Base-by-base conservation (phyloP, 2,888 invertebrate genomes). In the Tipula vernalis region DNA sequence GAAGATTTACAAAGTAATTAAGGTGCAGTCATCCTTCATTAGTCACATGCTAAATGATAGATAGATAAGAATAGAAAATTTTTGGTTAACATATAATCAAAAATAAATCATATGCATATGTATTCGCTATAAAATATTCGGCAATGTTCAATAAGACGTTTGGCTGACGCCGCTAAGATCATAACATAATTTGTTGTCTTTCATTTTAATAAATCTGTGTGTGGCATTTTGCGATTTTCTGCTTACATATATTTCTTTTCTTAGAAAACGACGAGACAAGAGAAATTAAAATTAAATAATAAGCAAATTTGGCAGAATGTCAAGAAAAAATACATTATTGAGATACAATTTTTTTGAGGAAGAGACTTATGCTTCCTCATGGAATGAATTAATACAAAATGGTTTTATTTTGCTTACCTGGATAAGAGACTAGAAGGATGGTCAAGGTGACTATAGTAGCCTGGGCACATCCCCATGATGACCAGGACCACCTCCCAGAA, bases 391-490 rank as follows among this genome's bases (percentile, higher is more conserved):
- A n/a, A n/a, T 6, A 51, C n/a, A 10, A 28, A 47, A 47, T 47
- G 28, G 28, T 51, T n/a, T 86, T 83, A 87, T 39, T 51, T 83
- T 86, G 36, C 86, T 86, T 87, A 87, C 87, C 87, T 87, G 87
- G 84, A 47, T 84, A 42, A 47, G 85, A 87, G 41, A 87, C 84
- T 57, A 87, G 85, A 86, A 87, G 87, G 84, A 86, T 85, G 87
- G 86, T 83, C 87, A 87, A 87, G 86, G 84, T 86, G 36, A 87
- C 47, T 15, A 87, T 57, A 85, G 71, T 28, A 86, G 87, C 87
- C 86, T 86, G 86, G 86, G 86, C 86, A 86, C 88, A 87, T 88
- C 87, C 87, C 87, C 87, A 88, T 86, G 88, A 87, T 87, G 87
- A 86, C 41, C 86, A 71, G 86, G 41, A 86, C 85, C 83, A 84